These are phyloP conservation scores for Mythimna albipuncta DNA, from an alignment of 2,888 invertebrate genomes.

Conservation along the genomic window DNA sequence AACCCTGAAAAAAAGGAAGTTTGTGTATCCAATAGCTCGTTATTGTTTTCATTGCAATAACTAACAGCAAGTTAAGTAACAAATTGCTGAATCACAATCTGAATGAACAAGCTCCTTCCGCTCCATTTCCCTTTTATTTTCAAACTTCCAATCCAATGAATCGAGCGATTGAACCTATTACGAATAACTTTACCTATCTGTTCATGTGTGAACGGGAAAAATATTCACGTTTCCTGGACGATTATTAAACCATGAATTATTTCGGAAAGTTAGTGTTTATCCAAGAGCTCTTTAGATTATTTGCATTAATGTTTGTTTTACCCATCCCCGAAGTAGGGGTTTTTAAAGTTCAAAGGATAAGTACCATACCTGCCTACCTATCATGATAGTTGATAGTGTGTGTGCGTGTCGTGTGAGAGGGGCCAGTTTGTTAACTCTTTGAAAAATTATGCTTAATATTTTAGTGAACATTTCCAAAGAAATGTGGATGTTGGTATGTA, in stretches of 20 bases:
- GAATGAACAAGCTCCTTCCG: constrained; percentile 83
- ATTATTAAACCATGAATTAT: constrained; percentile 59
- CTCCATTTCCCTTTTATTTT: constrained; percentile 86
- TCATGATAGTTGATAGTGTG: no score
- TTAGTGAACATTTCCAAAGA: no score
- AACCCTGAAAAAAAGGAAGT: not conserved
- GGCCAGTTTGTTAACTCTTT: no score
- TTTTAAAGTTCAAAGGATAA: not conserved
- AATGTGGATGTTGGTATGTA: no score
- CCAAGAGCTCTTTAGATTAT: constrained; percentile 32
- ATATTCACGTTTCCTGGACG: constrained; percentile 69
- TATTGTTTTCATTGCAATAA: constrained; percentile 52
- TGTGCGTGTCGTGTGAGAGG: no score
- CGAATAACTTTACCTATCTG: constrained; percentile 81
- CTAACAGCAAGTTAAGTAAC: constrained; percentile 67
- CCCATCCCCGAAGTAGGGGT: not conserved
- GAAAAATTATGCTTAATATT: no score
- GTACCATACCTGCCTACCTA: no score
- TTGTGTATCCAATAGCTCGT: constrained; percentile 4
- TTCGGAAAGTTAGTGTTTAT: constrained; percentile 46
- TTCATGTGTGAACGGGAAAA: constrained; percentile 77
- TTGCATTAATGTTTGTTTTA: not conserved
- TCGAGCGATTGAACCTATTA: constrained; percentile 84
- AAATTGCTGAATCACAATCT: constrained; percentile 81
- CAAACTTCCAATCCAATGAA: constrained; percentile 84